These are phyloP conservation scores for Ptychochromis oligacanthus DNA, from an alignment of 2,113 vertebrate species.

Conservation along the genomic window DNA sequence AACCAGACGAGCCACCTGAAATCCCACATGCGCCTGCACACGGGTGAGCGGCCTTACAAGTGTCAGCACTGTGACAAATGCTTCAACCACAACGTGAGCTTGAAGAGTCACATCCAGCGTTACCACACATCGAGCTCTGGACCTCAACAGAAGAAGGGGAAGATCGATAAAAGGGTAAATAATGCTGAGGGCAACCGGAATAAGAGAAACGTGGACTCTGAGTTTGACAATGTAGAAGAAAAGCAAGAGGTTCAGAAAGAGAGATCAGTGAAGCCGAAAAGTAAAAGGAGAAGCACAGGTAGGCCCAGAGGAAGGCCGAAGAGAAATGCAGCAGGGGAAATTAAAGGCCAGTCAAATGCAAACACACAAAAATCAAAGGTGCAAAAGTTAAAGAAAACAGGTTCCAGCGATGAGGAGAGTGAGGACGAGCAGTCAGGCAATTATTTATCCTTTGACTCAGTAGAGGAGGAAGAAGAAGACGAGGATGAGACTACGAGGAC, in stretches of 20 bases:
- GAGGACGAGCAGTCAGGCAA: slow-evolving; percentile 6
- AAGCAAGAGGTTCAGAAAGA: neutral
- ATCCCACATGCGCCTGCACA: slow-evolving; percentile 73
- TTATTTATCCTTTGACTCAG: neutral
- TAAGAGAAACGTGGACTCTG: neutral
- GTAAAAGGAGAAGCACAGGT: neutral
- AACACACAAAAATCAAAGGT: slow-evolving; percentile 12
- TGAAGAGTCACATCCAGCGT: slow-evolving; percentile 63
- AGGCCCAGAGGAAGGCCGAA: slow-evolving; percentile 40
- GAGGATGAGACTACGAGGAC: neutral
- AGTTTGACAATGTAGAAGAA: neutral
- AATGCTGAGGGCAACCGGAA: neutral
- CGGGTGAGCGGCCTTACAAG: slow-evolving; percentile 64
- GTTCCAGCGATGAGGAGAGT: neutral
- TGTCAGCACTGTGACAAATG: slow-evolving; percentile 62
- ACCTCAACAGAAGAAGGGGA: neutral
- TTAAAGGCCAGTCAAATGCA: neutral
- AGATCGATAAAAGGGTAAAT: neutral
- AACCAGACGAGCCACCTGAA: slow-evolving; percentile 63
- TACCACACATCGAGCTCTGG: slow-evolving; percentile 14
- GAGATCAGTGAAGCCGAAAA: neutral
- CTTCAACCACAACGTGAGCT: slow-evolving; percentile 72
- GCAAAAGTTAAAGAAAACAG: neutral
- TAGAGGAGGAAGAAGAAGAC: neutral
- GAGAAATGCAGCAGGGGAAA: neutral